Evolutionary conservation across 2,888 invertebrate species (phyloP), one percentile per base, ranked within the genome.

Genomic region (Lasioglossum leucozonium): DNA sequence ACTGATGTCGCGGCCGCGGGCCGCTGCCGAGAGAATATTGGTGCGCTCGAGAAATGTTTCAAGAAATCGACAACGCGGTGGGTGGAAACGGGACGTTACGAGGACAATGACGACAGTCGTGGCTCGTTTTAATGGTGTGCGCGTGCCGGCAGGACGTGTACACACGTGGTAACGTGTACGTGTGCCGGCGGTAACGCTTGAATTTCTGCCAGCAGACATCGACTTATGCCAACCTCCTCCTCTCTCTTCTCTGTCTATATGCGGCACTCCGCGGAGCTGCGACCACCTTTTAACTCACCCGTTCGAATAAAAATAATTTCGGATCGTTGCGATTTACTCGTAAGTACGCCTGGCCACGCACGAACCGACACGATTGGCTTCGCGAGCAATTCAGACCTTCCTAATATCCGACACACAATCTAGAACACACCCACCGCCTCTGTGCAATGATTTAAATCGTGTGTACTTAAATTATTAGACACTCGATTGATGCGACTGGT

Each of bases 181-280:
- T 47, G 88, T 82, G 90, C 86, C 13, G 30, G 87, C 90, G 91
- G 91, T 90, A 91, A 92, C 82, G 90, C 82, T 93, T 93, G 93
- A 93, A 91, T 80, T 82, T 75, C 77, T 93, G 93, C 93, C 93
- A 93, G 89, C 83, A 83, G 87, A 87, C 88, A 88, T 89, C 87
- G 87, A 88, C 89, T 91, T 87, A 88, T 87, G 90, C 91, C 90
- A 91, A 85, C 87, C 71, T 72, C 51, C 72, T 58, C 51, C 55
- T 79, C 44, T 79, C 44, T 58, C 62, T 13, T 51, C 51, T 10
- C 58, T 44, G 76, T 81, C 44, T 51, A 65, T 34, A 73, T 77
- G 40, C 71, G 76, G 75, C 78, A 71, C 79, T 82, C 86, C 82
- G 55, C 51, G 72, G 26, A 58, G 72, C 79, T 62, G 42, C 44